Conservation (phyloP, 2,113 vertebrate species). For the Charadrius vociferus region DNA sequence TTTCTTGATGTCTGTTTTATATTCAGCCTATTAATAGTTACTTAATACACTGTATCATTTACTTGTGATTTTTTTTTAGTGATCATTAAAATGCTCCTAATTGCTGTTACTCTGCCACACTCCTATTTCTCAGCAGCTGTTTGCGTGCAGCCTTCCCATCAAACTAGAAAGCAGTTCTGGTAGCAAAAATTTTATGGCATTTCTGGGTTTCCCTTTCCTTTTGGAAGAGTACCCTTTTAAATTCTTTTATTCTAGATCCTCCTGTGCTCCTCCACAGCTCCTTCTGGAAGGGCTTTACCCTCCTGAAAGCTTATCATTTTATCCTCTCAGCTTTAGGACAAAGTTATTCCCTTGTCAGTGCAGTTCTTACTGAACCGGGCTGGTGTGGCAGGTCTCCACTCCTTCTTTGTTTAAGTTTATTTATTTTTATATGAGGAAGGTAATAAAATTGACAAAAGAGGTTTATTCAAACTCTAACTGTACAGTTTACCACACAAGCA, state of each 20-base stretch:
- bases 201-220: not conserved
- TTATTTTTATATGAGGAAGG: not conserved
- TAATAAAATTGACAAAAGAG: not conserved
- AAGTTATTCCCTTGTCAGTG: constrained; percentile 31
- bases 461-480: not conserved
- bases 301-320: not conserved
- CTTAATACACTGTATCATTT: not conserved
- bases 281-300: not conserved
- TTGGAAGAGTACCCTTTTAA: not conserved
- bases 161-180: not conserved
- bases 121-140: not conserved
- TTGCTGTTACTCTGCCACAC: not conserved
- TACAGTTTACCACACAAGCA: not conserved
- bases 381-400: constrained; percentile 27
- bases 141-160: not conserved
- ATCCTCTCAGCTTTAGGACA: not conserved
- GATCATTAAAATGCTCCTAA: not conserved
- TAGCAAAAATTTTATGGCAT: not conserved
- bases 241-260: not conserved
- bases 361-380: constrained; percentile 45
- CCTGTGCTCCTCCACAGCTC: not conserved
- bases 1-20: not conserved
- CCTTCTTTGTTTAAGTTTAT: constrained; percentile 54
- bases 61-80: not conserved
- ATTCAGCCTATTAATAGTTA: not conserved